Conservation (phyloP, 1,140 invertebrate species). For the Lamellibrachia luymesi region DNA sequence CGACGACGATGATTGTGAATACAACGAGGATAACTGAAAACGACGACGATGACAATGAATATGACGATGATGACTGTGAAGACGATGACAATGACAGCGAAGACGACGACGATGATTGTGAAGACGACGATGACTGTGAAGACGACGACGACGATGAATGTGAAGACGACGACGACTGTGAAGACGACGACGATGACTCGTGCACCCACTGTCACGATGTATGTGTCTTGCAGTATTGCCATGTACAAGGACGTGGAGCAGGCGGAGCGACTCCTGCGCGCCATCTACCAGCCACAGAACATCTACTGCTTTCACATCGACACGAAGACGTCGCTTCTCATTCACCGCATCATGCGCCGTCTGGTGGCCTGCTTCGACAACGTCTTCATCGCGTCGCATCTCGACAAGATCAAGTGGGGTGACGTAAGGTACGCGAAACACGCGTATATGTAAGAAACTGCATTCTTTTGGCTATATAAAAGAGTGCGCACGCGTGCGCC, state of each 20-base stretch:
- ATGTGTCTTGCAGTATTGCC: slow-evolving; percentile 23
- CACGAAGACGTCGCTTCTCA: slow-evolving; percentile 30
- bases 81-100: too few relatives aligned
- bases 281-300: slow-evolving; percentile 47
- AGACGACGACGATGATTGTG: too few relatives aligned
- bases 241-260: slow-evolving; percentile 42
- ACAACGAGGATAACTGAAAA: too few relatives aligned
- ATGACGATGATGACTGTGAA: too few relatives aligned
- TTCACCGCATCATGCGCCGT: slow-evolving; percentile 32
- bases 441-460: too few relatives aligned
- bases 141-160: too few relatives aligned
- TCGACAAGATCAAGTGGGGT: slow-evolving; percentile 35
- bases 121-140: too few relatives aligned
- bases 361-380: slow-evolving; percentile 45
- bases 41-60: too few relatives aligned
- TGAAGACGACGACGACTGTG: neutral
- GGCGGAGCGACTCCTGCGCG: slow-evolving; percentile 40
- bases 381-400: slow-evolving; percentile 43
- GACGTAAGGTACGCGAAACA: slow-evolving; percentile 11
- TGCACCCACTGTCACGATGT: neutral
- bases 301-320: slow-evolving; percentile 49
- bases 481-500: too few relatives aligned
- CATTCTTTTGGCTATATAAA: too few relatives aligned
- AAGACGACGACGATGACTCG: too few relatives aligned
- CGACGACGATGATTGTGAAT: too few relatives aligned